Base-by-base conservation (phyloP, 2,888 invertebrate genomes). In the Pherbina coryleti region DNA sequence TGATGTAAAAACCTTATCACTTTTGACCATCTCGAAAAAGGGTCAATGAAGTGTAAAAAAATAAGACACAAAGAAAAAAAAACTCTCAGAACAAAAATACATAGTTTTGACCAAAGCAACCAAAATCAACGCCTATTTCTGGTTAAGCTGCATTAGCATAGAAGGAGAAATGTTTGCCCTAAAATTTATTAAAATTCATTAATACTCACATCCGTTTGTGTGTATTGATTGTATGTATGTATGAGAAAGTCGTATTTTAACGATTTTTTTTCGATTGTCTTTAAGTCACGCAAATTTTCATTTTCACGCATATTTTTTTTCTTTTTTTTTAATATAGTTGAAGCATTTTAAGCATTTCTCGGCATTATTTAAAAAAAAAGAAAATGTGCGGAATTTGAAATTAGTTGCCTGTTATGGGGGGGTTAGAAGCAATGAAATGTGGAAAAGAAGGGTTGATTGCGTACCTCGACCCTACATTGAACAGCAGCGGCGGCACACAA, bases 301-400 rank as follows among this genome's bases (percentile, higher is more conserved):
- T 51, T 74, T 74, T 49, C n/a, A 49, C 37, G 25, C 49, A 49
- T 74, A 62, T 28, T 70, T 53, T 70, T 25, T 1, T 70, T 19
- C n/a, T n/a, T 55, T 19, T 17, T 53, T 53, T 22, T n/a, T 55
- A 55, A 55, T 55, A 19, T 9, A 55, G n/a, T 55, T 55, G 8
- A 37, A 37, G 37, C 37, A 37, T 69, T 37, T 69, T 19, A 31
- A 31, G 64, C 64, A 34, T 66, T 34, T 66, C 31, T 19, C 37
- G n/a, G 64, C 55, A 31, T 66, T 31, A 66, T 34, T 34, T 66
- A n/a, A n/a, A 28, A 69, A 55, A 37, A n/a, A n/a, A 28, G 51
- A 55, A 37, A 57, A 57, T 60, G 76, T 77, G 73, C 73, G 79
- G 76, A 74, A 74, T 79, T 77, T 62, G 74, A 79, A 79, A 78